Evolutionary conservation across 2,113 vertebrate genomes (phyloP).

Genomic region (Cyphomyrus plagiostoma): DNA sequence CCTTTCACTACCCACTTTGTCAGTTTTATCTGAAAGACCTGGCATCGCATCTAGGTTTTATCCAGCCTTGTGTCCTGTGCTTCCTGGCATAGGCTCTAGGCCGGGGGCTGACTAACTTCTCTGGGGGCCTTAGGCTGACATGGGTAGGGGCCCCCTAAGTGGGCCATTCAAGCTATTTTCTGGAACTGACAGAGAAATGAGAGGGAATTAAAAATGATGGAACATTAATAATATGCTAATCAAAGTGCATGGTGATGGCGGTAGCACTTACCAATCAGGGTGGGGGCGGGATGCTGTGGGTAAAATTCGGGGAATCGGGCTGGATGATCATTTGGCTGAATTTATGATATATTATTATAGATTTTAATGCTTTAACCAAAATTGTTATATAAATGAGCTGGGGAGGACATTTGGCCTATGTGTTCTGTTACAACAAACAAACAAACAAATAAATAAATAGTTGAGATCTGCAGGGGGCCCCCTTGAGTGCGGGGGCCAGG

Average conservation of each 20-base stretch:
- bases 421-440: neutral
- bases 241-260: neutral
- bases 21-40: conserved; percentile 21
- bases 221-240: neutral
- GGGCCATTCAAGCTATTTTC: neutral
- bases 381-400: neutral
- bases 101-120: neutral
- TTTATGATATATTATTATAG: neutral
- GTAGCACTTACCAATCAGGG: neutral
- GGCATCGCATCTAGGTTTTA: neutral
- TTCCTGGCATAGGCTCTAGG: neutral
- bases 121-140: neutral
- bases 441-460: neutral
- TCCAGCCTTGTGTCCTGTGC: neutral
- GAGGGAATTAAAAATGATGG: neutral
- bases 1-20: conserved; percentile 21
- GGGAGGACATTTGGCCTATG: neutral
- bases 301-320: neutral
- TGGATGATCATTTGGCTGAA: neutral
- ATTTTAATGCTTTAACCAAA: neutral
- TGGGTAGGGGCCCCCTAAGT: neutral
- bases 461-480: neutral
- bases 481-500: neutral
- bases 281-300: neutral
- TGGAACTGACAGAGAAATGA: neutral